A percentile compares a stretch with the other conserved stretches of the same genome.
phyloP scores from a whole-genome alignment of 2,113 vertebrate genomes.

The Lontra canadensis region DNA sequence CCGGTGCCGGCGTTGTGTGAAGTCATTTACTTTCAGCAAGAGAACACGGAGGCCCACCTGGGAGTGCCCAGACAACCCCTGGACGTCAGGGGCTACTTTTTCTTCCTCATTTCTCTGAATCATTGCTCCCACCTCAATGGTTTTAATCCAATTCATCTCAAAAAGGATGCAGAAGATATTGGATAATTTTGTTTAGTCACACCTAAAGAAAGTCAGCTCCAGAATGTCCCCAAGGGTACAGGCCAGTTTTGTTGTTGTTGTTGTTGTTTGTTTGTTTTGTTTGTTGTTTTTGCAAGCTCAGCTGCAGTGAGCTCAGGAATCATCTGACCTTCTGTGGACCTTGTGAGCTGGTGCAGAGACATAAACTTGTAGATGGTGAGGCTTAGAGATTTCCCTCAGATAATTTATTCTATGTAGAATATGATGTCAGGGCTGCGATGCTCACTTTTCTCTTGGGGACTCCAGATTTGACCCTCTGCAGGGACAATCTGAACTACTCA shows the following conservation, averaged over 20 bases:
- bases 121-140: not conserved
- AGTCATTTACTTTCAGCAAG: not conserved
- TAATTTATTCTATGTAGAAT: not conserved
- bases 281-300: not conserved
- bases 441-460: not conserved
- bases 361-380: not conserved
- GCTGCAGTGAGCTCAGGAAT: not conserved
- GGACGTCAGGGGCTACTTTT: not conserved
- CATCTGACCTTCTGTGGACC: not conserved
- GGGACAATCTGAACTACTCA: not conserved
- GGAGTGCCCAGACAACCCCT: too few relatives aligned
- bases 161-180: not conserved
- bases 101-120: not conserved
- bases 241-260: not conserved
- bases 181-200: not conserved
- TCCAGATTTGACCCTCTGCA: not conserved
- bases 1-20: too few relatives aligned
- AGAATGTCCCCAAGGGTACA: not conserved
- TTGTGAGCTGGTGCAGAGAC: not conserved
- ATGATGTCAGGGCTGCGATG: not conserved
- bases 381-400: not conserved
- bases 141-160: not conserved
- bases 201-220: not conserved
- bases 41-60: not conserved
- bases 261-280: too few relatives aligned